phyloP scores from a whole-genome alignment of 2,797 vertebrate genomes.

The Huso huso region DNA sequence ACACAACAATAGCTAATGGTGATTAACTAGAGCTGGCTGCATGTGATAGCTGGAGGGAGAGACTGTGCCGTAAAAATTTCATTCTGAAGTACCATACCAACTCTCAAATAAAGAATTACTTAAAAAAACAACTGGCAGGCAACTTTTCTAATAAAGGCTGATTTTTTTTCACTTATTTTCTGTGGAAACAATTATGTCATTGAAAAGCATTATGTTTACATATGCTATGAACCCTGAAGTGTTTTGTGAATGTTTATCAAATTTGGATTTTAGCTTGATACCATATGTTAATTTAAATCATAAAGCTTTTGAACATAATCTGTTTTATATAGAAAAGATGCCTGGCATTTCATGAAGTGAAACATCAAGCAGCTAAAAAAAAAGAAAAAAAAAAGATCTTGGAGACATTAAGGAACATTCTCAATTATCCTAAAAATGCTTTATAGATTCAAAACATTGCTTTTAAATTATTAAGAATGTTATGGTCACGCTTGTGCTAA shows the following conservation, averaged over 20 bases:
- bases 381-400: neutral
- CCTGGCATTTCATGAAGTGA: slow-evolving; percentile 3
- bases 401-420: slow-evolving; percentile 11
- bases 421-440: slow-evolving; percentile 29
- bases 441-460: slow-evolving; percentile 30
- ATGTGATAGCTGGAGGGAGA: slow-evolving; percentile 5
- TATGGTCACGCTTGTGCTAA: slow-evolving; percentile 22
- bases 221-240: no score
- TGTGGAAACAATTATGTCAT: no score
- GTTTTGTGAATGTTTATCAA: no score
- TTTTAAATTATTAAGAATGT: slow-evolving; percentile 35
- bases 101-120: neutral
- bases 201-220: no score
- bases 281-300: no score
- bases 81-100: slow-evolving; percentile 1
- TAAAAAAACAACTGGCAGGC: neutral
- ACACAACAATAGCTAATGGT: slow-evolving; percentile 87
- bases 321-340: neutral
- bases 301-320: no score
- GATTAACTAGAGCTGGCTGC: slow-evolving; percentile 71
- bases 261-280: no score
- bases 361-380: no score
- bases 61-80: slow-evolving; percentile 19
- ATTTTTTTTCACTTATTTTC: no score
- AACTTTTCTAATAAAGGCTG: no score